Percentiles rank a stretch among this genome's conserved stretches.
Evolutionary conservation across 2,888 invertebrate genomes (phyloP).

Genomic region (Elaeidobius kamerunicus): DNA sequence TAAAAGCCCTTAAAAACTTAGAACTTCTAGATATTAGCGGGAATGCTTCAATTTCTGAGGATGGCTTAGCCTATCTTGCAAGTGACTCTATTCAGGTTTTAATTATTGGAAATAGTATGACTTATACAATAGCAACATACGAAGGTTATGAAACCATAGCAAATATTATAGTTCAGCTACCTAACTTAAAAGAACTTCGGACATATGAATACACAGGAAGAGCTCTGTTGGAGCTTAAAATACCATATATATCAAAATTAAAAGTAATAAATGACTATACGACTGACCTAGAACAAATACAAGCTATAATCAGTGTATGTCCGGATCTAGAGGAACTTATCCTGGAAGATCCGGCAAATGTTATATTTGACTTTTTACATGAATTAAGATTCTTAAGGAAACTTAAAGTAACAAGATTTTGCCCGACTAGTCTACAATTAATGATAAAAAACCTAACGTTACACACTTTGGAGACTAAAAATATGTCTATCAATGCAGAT

Average conservation of each 20-base stretch:
- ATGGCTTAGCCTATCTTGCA: constrained; percentile 9
- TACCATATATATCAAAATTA: constrained; percentile 15
- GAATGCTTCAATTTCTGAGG: constrained; percentile 42
- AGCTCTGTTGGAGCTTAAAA: constrained; percentile 12
- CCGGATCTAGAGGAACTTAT: constrained; percentile 20
- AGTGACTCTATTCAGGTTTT: constrained; percentile 18
- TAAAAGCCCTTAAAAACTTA: constrained; percentile 55
- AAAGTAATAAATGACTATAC: constrained; percentile 12
- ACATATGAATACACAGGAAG: constrained; percentile 19
- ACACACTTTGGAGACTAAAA: constrained; percentile 4
- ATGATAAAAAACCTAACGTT: constrained; percentile 6
- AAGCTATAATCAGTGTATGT: constrained; percentile 23
- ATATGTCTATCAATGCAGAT: constrained; percentile 11
- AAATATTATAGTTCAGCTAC: constrained; percentile 16
- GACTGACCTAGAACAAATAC: constrained; percentile 10
- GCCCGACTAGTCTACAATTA: background rate
- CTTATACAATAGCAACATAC: background rate
- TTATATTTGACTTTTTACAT: constrained; percentile 7
- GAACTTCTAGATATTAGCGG: constrained; percentile 64
- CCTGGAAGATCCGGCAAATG: constrained; percentile 17
- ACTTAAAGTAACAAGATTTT: constrained; percentile 12
- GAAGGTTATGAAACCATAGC: constrained; percentile 10
- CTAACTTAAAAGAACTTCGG: constrained; percentile 22
- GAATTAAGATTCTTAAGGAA: constrained; percentile 19
- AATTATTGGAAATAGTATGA: constrained; percentile 6